These are phyloP conservation scores for Notospermus geniculatus DNA, from an alignment of 1,140 invertebrate species.

Conservation along the genomic window DNA sequence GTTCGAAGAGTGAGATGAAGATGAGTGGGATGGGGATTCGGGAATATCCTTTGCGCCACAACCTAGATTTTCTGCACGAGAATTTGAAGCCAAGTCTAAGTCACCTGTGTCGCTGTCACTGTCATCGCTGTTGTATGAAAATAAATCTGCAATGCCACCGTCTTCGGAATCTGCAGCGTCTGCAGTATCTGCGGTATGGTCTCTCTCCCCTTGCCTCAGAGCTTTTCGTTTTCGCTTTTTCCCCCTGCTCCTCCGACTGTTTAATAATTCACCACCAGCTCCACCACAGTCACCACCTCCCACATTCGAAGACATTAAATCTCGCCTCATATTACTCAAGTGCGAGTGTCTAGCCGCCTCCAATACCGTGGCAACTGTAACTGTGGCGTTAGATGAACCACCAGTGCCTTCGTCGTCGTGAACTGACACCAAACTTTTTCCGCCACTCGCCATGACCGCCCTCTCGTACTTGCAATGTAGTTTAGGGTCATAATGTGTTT, in stretches of 20 bases:
- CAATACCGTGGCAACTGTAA: conserved; percentile 8
- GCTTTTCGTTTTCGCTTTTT: background rate
- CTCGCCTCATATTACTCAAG: conserved; percentile 7
- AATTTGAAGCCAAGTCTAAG: background rate
- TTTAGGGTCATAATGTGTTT: conserved; percentile 8
- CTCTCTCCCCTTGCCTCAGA: background rate
- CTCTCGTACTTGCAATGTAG: conserved; percentile 9
- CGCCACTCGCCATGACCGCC: conserved; percentile 6
- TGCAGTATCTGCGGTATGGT: background rate
- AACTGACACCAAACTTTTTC: background rate
- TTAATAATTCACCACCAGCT: no score
- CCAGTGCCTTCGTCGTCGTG: background rate
- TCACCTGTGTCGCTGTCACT: background rate
- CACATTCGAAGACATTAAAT: background rate
- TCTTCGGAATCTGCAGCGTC: background rate
- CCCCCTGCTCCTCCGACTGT: background rate
- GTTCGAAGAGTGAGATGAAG: no score
- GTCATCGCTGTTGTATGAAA: conserved; percentile 9
- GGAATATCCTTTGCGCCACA: conserved; percentile 8
- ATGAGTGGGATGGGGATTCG: no score
- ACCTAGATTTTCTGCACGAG: background rate
- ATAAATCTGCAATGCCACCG: conserved; percentile 6
- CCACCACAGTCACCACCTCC: no score
- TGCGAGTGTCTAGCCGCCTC: conserved; percentile 9
- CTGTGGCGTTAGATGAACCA: background rate